Conservation (phyloP, 2,797 vertebrate genomes). For the Myotis pilosus region DNA sequence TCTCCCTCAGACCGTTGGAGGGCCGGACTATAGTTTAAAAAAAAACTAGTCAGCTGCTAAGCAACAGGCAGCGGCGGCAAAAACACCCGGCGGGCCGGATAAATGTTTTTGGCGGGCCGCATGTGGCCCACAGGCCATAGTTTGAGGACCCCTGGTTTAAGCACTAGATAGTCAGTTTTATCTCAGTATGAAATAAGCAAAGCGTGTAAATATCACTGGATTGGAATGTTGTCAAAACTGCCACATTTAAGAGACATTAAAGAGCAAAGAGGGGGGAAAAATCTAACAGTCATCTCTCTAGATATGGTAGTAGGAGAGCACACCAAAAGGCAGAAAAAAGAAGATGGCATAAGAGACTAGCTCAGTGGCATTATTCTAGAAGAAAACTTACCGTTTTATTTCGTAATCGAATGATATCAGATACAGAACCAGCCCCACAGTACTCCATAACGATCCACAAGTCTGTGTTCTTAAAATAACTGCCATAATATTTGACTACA, state of each 20-base stretch:
- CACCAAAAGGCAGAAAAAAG: background rate
- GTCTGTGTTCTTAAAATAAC: conserved; percentile 98
- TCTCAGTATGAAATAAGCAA: background rate
- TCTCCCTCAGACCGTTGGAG: too few relatives aligned
- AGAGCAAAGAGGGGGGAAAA: background rate
- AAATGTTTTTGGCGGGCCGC: too few relatives aligned
- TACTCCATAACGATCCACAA: conserved; percentile 99
- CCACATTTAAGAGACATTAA: background rate
- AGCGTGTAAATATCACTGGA: background rate
- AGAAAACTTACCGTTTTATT: conserved; percentile 91
- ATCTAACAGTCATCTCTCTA: background rate
- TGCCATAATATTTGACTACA: conserved; percentile 93
- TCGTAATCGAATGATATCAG: conserved; percentile 94
- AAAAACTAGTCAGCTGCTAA: too few relatives aligned
- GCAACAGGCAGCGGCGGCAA: too few relatives aligned
- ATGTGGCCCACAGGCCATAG: too few relatives aligned
- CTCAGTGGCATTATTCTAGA: background rate
- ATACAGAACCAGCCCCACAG: conserved; percentile 95
- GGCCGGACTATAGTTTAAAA: too few relatives aligned
- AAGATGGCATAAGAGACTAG: background rate
- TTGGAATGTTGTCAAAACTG: background rate
- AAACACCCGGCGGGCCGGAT: too few relatives aligned
- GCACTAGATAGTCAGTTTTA: background rate
- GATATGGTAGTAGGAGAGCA: background rate
- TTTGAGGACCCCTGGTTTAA: background rate